Base-by-base conservation (phyloP, 2,113 vertebrate genomes). In the Chaetorhynchus papuensis region DNA sequence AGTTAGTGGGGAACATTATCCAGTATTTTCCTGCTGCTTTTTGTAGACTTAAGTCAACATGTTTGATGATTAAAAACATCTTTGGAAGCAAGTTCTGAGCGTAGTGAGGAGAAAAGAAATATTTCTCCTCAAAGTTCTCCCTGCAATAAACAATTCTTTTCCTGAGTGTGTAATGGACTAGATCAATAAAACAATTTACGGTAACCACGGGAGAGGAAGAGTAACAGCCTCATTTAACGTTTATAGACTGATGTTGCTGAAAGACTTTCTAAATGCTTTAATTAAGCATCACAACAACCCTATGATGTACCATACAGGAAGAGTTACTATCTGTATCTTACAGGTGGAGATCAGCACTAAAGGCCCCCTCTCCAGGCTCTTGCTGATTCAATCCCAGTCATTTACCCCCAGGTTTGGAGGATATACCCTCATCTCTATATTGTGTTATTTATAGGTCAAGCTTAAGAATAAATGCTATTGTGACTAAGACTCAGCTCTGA, bases 171-270 rank as follows among this genome's bases (percentile, higher is more conserved):
- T 96, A 94, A 95, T 83, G 69, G 83, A 53, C 72, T 61, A 87
- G 92, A 96, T 96, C 92, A 92, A 96, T 96, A 93, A 93, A 95
- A 84, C 92, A 89, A 93, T 92, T 95, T 83, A 94, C 4, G 3
- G 77, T 49, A 94, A 96, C 88, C 91, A 91, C 44, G 65, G 86
- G 94, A 95, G 75, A 93, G 79, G 85, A 87, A 82, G 77, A 78
- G 30, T 50, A 89, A 96, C 65, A 83, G 56, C 83, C 74, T 95
- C n/a, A 2, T 91, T 92, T 96, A 94, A 44, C 83, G 59, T 93
- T 92, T 96, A 96, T 63, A 76, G 78, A 87, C 49, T 92, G 61
- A 59, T 6, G 24, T 23, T 94, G 77, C 83, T 93, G 49, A 81
- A 93, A 90, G 61, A 60, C 63, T 93, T 91, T 78, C 83, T 92